These are phyloP conservation scores for Thamnophis sirtalis DNA, from an alignment of 2,113 vertebrate genomes.

Conservation along the genomic window DNA sequence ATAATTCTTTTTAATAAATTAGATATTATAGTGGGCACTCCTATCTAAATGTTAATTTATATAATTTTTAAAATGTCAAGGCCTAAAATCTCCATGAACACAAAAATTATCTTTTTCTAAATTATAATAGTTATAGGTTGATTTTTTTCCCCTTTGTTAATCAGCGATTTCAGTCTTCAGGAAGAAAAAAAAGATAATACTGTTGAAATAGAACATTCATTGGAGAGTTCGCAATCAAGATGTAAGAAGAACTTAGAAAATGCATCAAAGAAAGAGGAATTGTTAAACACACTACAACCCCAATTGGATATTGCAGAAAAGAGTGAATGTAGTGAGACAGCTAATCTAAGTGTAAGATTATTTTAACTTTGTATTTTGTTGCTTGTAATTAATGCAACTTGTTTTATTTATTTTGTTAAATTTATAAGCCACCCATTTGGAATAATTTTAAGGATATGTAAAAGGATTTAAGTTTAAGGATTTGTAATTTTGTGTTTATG, in stretches of 20 bases:
- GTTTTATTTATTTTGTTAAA: not conserved
- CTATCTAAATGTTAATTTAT: not conserved
- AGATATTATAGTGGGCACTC: not conserved
- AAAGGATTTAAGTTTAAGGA: not conserved
- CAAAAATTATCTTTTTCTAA: not conserved
- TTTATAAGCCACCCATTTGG: not conserved
- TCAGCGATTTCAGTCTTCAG: constrained; percentile 50
- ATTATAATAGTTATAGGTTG: not conserved
- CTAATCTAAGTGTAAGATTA: constrained; percentile 39
- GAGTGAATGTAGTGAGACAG: constrained; percentile 6
- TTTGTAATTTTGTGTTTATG: not conserved
- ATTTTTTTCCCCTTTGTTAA: constrained; percentile 34
- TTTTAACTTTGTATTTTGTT: not conserved
- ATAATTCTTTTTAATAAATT: not conserved
- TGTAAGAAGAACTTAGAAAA: constrained; percentile 67
- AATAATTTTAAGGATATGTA: not conserved
- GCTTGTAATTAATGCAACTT: not conserved
- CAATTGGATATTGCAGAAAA: constrained; percentile 16
- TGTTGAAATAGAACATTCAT: constrained; percentile 58
- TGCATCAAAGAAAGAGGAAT: constrained; percentile 58
- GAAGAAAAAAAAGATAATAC: constrained; percentile 51
- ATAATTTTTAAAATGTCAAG: not conserved
- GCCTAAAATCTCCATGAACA: not conserved
- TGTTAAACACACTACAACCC: constrained; percentile 29
- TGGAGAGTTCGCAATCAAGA: constrained; percentile 65